phyloP scores from a whole-genome alignment of 1,140 invertebrate species.

The Chrysomallon squamiferum region DNA sequence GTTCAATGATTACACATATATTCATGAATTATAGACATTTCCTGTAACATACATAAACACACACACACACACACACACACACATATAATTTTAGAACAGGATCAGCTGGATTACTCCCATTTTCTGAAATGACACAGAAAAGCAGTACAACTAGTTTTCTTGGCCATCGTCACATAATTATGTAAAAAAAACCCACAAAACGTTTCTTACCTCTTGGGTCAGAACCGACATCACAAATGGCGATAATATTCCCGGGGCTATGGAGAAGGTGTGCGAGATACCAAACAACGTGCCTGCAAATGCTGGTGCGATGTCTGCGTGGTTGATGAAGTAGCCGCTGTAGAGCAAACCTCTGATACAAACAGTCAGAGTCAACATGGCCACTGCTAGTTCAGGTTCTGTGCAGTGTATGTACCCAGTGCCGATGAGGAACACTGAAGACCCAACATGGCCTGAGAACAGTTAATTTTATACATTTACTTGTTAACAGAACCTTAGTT shows the following conservation, averaged over 20 bases:
- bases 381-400: constrained; percentile 39
- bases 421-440: constrained; percentile 40
- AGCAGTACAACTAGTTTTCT: too few species aligned
- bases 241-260: constrained; percentile 85
- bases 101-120: too few species aligned
- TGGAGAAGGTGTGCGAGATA: constrained; percentile 84
- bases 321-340: constrained; percentile 82
- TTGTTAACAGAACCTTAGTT: too few species aligned
- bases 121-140: background rate
- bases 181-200: constrained; percentile 38
- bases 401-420: constrained; percentile 46
- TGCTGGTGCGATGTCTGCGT: constrained; percentile 80
- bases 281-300: constrained; percentile 85
- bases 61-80: too few species aligned
- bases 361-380: constrained; percentile 44
- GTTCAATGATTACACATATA: too few species aligned
- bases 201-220: constrained; percentile 68
- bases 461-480: too few species aligned
- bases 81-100: too few species aligned
- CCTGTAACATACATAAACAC: too few species aligned
- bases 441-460: constrained; percentile 45
- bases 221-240: constrained; percentile 81
- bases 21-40: too few species aligned
- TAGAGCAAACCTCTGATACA: constrained; percentile 51
- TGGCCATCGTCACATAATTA: background rate